Evolutionary conservation across 2,797 vertebrate genomes (phyloP), one percentile per base, ranked within the genome.

Genomic region (Schizothorax lantsangensis): DNA sequence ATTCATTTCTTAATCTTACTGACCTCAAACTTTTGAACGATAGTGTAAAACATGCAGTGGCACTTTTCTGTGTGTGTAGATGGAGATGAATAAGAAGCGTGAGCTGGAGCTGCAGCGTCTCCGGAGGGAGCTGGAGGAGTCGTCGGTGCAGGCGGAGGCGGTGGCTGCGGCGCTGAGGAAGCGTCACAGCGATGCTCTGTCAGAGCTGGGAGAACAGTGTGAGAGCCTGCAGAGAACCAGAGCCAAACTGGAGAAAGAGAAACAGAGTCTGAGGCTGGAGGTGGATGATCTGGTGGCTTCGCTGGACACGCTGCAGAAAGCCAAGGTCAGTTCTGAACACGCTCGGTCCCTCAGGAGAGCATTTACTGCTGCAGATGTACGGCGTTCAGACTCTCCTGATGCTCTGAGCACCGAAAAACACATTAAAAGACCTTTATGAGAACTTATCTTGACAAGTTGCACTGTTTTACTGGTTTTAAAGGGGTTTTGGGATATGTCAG

Each of bases 181-280:
- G 84, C 93, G 95, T 1, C 95, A 96, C 83, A 26, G 91, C 0
- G 95, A 96, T 0, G 90, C 92, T 1, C 87, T 95, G 93, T 86
- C 93, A 0, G 96, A 96, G 86, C 92, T 96, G 81, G 93, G 92
- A 14, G 96, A 96, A 90, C 96, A 96, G 92, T 95, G 94, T 0
- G 95, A 96, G 86, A 89, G 92, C 52, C 94, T 96, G 90, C 96
- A 96, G 92, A 90, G 96, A 86, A 91, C 92, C 74, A 92, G 95
- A 2, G 93, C 93, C 90, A 96, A 95, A 26, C 94, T 96, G 91
- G 96, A 97, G 90, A 96, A 96, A 87, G 96, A 97, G 69, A 97
- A 97, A 69, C 95, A 96, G 89, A 95, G 89, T 88, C 92, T 97
- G 89, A 94, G 94, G 84, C 91, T 95, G 91, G 96, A 97, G 92